phyloP scores from a whole-genome alignment of 2,113 vertebrate species.

The Cebus imitator region DNA sequence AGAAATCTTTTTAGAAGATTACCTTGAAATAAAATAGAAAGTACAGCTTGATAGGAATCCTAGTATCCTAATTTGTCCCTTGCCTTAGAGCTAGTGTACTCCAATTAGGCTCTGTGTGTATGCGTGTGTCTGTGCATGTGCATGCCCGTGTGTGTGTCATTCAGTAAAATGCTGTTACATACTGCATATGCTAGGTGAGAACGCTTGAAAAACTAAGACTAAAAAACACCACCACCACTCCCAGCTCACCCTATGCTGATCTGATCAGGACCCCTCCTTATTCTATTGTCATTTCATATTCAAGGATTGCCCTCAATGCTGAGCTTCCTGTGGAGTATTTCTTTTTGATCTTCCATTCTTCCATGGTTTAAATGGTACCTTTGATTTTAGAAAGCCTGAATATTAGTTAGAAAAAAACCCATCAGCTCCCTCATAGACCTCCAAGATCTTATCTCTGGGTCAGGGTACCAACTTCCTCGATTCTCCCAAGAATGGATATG shows the following conservation, averaged over 20 bases:
- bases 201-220: not conserved
- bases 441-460: not conserved
- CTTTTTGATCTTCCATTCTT: not conserved
- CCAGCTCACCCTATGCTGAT: not conserved
- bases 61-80: not conserved
- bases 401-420: not conserved
- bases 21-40: constrained; percentile 24
- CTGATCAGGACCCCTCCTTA: not conserved
- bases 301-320: no score
- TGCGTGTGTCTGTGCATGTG: not conserved
- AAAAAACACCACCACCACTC: not conserved
- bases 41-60: not conserved
- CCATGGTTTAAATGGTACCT: not conserved
- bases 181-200: not conserved
- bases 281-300: not conserved
- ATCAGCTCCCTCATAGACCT: not conserved
- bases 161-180: not conserved
- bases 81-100: not conserved
- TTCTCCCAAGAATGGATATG: not conserved
- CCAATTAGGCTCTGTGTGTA: not conserved
- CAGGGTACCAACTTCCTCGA: not conserved
- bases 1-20: constrained; percentile 5
- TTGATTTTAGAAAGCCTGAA: not conserved
- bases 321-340: not conserved
- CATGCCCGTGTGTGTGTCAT: not conserved